These are phyloP conservation scores for Peromyscus attwateri DNA, from an alignment of 2,797 vertebrate genomes.

Conservation along the genomic window DNA sequence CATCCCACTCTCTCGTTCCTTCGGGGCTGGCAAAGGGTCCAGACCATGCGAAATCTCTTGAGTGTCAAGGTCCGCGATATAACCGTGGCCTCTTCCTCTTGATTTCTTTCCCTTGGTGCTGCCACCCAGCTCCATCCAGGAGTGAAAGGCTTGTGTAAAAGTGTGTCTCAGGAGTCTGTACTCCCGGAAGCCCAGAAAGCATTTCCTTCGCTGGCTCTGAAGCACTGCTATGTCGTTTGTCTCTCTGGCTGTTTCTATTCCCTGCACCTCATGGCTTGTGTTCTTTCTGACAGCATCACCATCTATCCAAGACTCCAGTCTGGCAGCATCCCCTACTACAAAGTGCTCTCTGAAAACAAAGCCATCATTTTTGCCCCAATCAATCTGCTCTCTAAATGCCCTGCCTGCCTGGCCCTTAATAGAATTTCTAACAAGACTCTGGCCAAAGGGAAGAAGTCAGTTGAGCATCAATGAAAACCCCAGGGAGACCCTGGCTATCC, in stretches of 20 bases:
- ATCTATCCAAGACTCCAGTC: not conserved
- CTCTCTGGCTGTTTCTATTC: not conserved
- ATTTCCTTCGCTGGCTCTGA: not conserved
- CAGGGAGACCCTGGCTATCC: not conserved
- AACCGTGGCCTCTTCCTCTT: not conserved
- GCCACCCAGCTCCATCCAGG: not conserved
- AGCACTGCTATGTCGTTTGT: not conserved
- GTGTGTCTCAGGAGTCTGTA: not conserved
- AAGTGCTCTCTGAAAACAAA: slow-evolving; percentile 23
- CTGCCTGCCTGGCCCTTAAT: not conserved
- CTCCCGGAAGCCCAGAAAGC: not conserved
- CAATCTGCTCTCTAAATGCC: not conserved
- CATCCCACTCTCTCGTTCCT: not conserved
- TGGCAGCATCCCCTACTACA: not conserved
- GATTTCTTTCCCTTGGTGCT: not conserved
- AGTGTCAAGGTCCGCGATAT: not conserved
- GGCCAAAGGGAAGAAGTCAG: not conserved
- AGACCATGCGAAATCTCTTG: not conserved
- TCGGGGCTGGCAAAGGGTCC: not conserved
- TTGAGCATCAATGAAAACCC: not conserved
- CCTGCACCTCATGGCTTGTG: not conserved
- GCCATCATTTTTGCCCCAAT: not conserved
- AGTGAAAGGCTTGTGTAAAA: not conserved
- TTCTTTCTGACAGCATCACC: not conserved
- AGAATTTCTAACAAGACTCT: not conserved